These are phyloP conservation scores for Sternotherus odoratus DNA, from an alignment of 2,797 vertebrate genomes.

Conservation along the genomic window DNA sequence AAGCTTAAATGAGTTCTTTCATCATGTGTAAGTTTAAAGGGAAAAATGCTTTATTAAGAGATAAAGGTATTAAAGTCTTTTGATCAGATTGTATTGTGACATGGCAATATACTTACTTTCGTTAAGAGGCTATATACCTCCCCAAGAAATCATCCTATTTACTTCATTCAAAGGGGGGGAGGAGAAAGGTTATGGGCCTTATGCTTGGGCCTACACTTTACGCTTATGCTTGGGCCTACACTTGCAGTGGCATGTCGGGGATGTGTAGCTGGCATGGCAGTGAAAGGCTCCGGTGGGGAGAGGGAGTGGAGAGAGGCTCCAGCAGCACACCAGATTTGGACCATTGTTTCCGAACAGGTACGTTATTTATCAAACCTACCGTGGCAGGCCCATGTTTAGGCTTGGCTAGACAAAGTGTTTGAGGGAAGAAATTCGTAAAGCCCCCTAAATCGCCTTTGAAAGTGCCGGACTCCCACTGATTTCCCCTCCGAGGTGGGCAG, in stretches of 20 bases:
- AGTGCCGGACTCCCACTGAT: not conserved
- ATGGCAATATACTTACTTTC: not conserved
- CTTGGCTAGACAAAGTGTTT: not conserved
- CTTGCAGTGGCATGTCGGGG: not conserved
- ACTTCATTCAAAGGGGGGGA: rapidly evolving
- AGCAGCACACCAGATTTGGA: not conserved
- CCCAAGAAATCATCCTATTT: not conserved
- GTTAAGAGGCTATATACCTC: not conserved
- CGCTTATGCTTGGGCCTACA: no score
- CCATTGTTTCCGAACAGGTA: conserved; percentile 36
- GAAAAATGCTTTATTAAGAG: conserved; percentile 30
- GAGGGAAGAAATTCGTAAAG: not conserved
- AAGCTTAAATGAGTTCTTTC: conserved; percentile 60
- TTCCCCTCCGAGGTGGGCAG: not conserved
- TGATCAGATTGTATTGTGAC: not conserved
- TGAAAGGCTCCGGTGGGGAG: not conserved
- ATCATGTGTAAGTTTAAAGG: conserved; percentile 46
- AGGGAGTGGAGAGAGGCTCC: not conserved
- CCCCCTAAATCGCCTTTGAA: no score
- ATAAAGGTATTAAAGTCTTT: conserved; percentile 51
- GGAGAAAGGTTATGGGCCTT: not conserved
- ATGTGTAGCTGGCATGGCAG: not conserved
- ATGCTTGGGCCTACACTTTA: no score
- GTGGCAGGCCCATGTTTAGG: not conserved
- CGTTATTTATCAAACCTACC: conserved; percentile 36